Conservation (phyloP, 2,797 vertebrate species). For the Manis javanica region DNA sequence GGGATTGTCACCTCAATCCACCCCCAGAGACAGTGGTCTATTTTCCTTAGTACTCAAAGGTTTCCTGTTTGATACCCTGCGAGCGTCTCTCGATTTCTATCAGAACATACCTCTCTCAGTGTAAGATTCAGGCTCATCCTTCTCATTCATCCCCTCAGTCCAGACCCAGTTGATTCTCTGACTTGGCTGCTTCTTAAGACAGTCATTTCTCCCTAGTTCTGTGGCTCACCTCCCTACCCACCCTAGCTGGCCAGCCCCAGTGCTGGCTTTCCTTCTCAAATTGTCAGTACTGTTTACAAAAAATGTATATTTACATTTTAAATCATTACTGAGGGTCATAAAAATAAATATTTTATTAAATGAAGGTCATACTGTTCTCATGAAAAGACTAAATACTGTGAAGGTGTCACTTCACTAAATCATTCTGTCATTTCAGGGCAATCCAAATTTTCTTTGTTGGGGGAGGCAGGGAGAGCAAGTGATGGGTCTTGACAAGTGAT, state of each 20-base stretch:
- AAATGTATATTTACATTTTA: background rate
- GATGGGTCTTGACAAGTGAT: background rate
- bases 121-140: background rate
- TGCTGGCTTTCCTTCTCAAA: background rate
- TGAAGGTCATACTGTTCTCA: background rate
- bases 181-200: background rate
- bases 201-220: background rate
- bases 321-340: background rate
- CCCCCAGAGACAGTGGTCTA: background rate
- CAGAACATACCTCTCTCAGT: conserved; percentile 6
- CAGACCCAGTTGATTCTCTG: background rate
- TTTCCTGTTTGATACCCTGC: conserved; percentile 12
- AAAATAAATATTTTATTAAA: background rate
- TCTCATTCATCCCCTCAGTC: background rate
- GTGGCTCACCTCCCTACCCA: background rate
- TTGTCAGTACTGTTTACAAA: background rate
- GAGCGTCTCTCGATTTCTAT: background rate
- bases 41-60: conserved; percentile 45
- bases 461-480: background rate
- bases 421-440: background rate
- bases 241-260: background rate
- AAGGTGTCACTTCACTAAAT: background rate
- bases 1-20: background rate
- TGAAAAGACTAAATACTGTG: conserved; percentile 17
- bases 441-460: background rate